Base-by-base conservation (phyloP, 2,113 vertebrate genomes). In the Psilopsiagon aurifrons region DNA sequence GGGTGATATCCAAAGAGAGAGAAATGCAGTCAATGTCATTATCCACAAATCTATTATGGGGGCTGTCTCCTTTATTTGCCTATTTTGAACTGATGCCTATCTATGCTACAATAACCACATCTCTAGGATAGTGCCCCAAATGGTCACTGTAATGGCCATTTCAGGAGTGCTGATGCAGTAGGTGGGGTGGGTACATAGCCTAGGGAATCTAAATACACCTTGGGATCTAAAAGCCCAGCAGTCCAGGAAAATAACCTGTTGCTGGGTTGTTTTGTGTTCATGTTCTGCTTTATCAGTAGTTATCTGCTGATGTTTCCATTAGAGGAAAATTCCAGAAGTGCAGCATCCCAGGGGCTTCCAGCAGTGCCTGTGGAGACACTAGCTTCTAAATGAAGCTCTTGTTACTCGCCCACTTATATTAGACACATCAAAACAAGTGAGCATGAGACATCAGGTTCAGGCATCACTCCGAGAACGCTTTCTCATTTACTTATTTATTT, bases 341-440 rank as follows among this genome's bases (percentile, higher is more conserved):
- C 55, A 80, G 76, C 3, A 17, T 96, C 92, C 92, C 94, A 85
- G 47, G 70, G 88, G 70, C 63, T 94, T 89, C 92, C 91, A 96
- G 83, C 80, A 83, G 88, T 0, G 35, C 83, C 6, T 39, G 33
- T 80, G 92, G 89, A 84, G 77, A 81, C 0, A 5, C 41, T 79
- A 31, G 47, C 69, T 90, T 92, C 80, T 92, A 95, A 97, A 94
- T 88, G 87, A 96, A 95, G 87, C 63, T 95, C 96, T 95, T 88
- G 92, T 88, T 95, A 83, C 84, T 91, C 63, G 0, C 95, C 88
- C 91, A 96, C 92, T 96, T 86, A 85, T 86, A 91, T 95, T 81
- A 96, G 92, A 60, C 67, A 79, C 74, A 88, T 95, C 90, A 91
- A 96, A 97, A 96, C 92, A 96, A 96, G 94, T 74, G 71, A 94